phyloP scores from a whole-genome alignment of 2,113 vertebrate species.

The Pseudopipra pipra region DNA sequence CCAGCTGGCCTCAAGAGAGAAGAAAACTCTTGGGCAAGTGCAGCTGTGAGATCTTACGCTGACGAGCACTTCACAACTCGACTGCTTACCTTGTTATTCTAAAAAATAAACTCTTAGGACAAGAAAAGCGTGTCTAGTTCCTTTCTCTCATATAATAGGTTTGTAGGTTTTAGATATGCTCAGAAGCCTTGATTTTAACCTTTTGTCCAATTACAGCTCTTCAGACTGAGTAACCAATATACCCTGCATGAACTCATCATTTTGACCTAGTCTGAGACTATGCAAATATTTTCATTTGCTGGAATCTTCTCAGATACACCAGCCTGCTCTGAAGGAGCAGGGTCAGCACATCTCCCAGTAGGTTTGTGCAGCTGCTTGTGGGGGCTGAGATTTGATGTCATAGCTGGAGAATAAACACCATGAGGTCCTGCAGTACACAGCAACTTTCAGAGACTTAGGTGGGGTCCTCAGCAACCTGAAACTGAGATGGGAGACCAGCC shows the following conservation, averaged over 20 bases:
- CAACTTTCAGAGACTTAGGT: neutral
- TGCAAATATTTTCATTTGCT: neutral
- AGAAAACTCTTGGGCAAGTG: neutral
- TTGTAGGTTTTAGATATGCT: neutral
- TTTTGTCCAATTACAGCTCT: neutral
- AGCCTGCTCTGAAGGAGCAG: neutral
- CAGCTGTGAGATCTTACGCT: neutral
- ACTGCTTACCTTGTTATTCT: neutral
- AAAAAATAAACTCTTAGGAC: neutral
- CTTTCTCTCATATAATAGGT: neutral
- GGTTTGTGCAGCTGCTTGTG: neutral
- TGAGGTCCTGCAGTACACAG: neutral
- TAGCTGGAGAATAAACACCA: neutral
- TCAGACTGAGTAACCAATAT: neutral
- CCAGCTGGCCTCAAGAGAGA: neutral
- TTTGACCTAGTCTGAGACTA: neutral
- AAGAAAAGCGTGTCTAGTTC: neutral
- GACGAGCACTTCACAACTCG: neutral
- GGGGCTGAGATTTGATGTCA: neutral
- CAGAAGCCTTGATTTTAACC: neutral
- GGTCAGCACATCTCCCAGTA: neutral
- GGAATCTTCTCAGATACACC: neutral
- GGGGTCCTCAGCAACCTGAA: neutral
- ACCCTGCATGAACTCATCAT: fast-evolving
- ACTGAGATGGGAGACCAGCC: neutral